Percentiles rank a stretch among this genome's conserved stretches.
phyloP scores from a whole-genome alignment of 1,140 invertebrate species.

The Temnothorax curvispinosus region DNA sequence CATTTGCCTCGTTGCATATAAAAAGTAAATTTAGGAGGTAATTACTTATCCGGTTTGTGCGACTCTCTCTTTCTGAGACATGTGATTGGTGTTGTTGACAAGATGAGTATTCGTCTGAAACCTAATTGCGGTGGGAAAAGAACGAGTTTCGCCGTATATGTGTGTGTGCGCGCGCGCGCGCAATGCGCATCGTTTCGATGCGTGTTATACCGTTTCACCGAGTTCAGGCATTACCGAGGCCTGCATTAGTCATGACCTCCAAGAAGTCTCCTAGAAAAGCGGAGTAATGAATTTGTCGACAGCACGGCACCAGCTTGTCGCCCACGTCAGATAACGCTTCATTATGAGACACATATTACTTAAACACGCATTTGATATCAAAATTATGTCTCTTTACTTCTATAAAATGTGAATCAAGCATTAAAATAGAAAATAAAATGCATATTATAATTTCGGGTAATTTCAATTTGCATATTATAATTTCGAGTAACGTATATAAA shows the following conservation, averaged over 20 bases:
- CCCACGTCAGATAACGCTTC: slow-evolving; percentile 1
- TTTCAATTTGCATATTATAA: neutral
- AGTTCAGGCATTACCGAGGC: neutral
- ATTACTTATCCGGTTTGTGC: neutral
- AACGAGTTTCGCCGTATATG: slow-evolving; percentile 32
- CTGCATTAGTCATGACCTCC: slow-evolving; percentile 71
- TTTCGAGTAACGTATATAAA: neutral
- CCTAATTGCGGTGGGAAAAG: slow-evolving; percentile 66
- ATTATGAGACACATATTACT: neutral
- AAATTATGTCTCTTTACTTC: neutral
- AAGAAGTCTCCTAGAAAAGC: slow-evolving; percentile 69
- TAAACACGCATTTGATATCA: neutral
- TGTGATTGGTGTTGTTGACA: slow-evolving; percentile 23
- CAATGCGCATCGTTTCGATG: slow-evolving; percentile 61
- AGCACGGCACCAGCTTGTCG: slow-evolving; percentile 31
- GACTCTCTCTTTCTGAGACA: neutral
- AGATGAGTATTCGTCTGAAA: slow-evolving; percentile 44
- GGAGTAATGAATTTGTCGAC: slow-evolving; percentile 64
- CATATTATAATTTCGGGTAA: neutral
- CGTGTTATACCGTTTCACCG: slow-evolving; percentile 56
- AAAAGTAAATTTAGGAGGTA: neutral
- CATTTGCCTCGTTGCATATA: neutral
- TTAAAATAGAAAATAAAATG: neutral
- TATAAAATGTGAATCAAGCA: neutral
- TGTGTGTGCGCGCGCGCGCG: slow-evolving; percentile 13